These are phyloP conservation scores for Amia ocellicauda DNA, from an alignment of 2,113 vertebrate species.

Conservation along the genomic window DNA sequence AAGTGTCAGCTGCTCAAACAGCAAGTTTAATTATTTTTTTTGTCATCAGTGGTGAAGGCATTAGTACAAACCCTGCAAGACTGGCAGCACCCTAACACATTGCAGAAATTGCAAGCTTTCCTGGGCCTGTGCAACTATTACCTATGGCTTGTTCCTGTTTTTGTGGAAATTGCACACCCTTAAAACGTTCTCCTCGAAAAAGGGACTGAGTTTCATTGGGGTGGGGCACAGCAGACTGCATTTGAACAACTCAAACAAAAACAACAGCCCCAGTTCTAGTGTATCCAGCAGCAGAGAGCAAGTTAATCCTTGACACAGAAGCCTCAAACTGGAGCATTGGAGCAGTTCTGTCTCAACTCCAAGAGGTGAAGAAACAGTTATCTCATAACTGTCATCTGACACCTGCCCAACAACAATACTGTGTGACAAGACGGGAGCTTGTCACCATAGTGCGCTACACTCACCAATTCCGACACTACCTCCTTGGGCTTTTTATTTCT, in stretches of 20 bases:
- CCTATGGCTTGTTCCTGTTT: background rate
- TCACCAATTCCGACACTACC: background rate
- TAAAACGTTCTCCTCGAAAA: slow-evolving; percentile 9
- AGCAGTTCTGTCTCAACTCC: slow-evolving; percentile 20
- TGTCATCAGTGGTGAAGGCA: slow-evolving; percentile 14
- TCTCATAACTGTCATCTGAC: slow-evolving; percentile 14
- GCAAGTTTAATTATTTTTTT: slow-evolving; percentile 17
- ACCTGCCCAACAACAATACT: slow-evolving; percentile 9
- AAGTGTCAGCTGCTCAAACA: slow-evolving; percentile 27
- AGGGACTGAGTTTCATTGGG: too few species aligned
- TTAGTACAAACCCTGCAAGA: slow-evolving; percentile 4
- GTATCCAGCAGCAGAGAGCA: background rate
- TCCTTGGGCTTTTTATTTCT: too few species aligned
- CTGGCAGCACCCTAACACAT: background rate
- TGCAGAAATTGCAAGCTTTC: slow-evolving; percentile 9
- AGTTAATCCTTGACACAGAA: slow-evolving; percentile 17
- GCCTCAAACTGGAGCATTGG: slow-evolving; percentile 23
- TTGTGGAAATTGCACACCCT: slow-evolving; percentile 16
- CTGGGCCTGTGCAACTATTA: slow-evolving; percentile 21
- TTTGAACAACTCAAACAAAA: slow-evolving; percentile 14
- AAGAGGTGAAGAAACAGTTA: slow-evolving; percentile 20
- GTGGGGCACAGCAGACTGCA: slow-evolving; percentile 5
- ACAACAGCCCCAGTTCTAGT: slow-evolving; percentile 10
- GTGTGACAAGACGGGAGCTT: slow-evolving; percentile 14
- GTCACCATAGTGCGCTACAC: slow-evolving; percentile 5